Evolutionary conservation across 2,888 invertebrate genomes (phyloP).

Genomic region (Heteromyza rotundicornis): DNA sequence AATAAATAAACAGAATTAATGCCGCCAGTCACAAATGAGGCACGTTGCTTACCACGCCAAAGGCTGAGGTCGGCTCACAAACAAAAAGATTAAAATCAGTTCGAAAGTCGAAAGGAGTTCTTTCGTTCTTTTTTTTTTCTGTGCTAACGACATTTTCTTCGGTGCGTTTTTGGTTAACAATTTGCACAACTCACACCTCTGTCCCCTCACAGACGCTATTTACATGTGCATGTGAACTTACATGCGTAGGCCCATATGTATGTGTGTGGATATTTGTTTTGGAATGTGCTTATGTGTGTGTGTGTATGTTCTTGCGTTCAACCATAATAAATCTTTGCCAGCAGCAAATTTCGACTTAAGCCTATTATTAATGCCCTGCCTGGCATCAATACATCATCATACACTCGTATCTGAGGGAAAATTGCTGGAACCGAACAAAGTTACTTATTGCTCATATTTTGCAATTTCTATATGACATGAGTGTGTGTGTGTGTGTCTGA

Average conservation of each 20-base stretch:
- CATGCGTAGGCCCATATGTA: background rate
- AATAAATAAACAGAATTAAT: constrained; percentile 19
- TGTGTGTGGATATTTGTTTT: background rate
- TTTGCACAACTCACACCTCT: too few relatives aligned
- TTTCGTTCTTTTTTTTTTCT: too few relatives aligned
- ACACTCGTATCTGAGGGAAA: background rate
- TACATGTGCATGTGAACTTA: background rate
- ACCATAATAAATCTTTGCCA: constrained; percentile 38
- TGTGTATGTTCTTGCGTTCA: constrained; percentile 18
- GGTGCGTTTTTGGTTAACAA: too few relatives aligned
- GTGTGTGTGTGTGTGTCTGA: background rate
- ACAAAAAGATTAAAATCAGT: constrained; percentile 14
- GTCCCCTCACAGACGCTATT: too few relatives aligned
- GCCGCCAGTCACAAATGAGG: constrained; percentile 10
- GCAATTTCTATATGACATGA: constrained; percentile 2
- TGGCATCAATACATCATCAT: constrained; percentile 35
- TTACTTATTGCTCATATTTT: constrained; percentile 26
- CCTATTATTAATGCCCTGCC: constrained; percentile 38
- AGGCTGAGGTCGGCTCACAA: background rate
- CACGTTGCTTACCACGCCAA: constrained; percentile 1
- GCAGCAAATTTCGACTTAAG: constrained; percentile 35
- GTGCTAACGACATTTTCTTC: too few relatives aligned
- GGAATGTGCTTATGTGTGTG: background rate
- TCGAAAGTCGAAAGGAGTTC: constrained; percentile 7
- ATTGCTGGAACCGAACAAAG: constrained; percentile 9